Base-by-base conservation (phyloP, 2,888 invertebrate species). In the Bellardia bayeri region DNA sequence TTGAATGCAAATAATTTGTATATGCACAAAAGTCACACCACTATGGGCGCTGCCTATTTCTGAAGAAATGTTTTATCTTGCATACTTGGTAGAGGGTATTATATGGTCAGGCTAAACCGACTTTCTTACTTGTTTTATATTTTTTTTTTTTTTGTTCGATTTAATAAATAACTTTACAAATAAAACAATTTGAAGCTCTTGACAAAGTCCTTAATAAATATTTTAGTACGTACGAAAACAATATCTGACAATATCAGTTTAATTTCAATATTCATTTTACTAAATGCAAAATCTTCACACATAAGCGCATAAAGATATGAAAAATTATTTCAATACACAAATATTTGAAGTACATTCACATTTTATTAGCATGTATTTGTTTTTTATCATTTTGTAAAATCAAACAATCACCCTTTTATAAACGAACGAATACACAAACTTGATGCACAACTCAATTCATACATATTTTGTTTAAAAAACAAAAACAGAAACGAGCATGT, bases 221-320 rank as follows among this genome's bases (percentile, higher is more conserved):
- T 49, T 69, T 69, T 7, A 49, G 30, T 49, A 51, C 16, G 11
- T 56, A n/a, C 2, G n/a, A 56, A 40, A 42, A 40, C 11, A 40
- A 40, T 40, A 54, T 56, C 40, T 56, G 72, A 11, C 72, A 72
- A 56, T 40, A 40, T 72, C 40, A 72, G 72, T 72, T 56, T 40
- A 56, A 56, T 56, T 72, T 72, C 6, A 56, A 72, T 37, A 56
- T 54, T 56, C 9, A 56, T 56, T 56, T 56, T 40, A 71, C n/a
- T 5, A 56, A 72, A 56, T 37, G 56, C 11, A 56, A 56, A 72
- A 42, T 11, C 13, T 54, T 54, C 37, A 37, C n/a, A 54, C 37
- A 37, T 9, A 54, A 51, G 2, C 1, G 23, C 49, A 49, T 23
- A 66, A 42, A 45, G 23, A 23, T 42, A 45, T 66, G 5, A 23